Evolutionary conservation across 2,113 vertebrate species (phyloP).

Genomic region (Vulpes lagopus): DNA sequence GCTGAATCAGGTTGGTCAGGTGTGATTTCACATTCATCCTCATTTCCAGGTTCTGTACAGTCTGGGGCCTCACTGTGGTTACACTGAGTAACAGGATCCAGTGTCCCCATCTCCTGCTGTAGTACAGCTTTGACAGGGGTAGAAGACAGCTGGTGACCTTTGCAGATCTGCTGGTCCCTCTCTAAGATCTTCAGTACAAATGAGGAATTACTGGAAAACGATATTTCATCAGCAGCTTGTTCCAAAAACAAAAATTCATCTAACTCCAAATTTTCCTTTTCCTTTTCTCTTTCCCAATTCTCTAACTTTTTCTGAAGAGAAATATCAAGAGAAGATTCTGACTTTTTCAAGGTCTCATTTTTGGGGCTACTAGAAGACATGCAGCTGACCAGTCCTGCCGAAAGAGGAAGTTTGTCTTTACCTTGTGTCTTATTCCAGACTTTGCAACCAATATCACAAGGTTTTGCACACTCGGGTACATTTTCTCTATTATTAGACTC

Average conservation of each 20-base stretch:
- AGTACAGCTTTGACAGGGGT: conserved; percentile 93
- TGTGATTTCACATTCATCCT: neutral
- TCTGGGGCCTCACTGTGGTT: conserved; percentile 45
- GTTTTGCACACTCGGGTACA: conserved; percentile 59
- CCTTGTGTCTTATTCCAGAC: conserved; percentile 46
- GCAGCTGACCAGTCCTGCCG: neutral
- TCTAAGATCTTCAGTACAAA: conserved; percentile 94
- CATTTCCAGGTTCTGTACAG: neutral
- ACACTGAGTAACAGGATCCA: neutral
- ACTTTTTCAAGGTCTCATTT: conserved; percentile 56
- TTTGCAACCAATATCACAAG: conserved; percentile 50
- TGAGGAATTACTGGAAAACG: conserved; percentile 98
- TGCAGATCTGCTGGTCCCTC: conserved; percentile 87
- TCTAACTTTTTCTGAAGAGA: conserved; percentile 92
- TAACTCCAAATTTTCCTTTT: conserved; percentile 93
- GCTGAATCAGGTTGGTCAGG: conserved; percentile 27
- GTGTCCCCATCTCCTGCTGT: conserved; percentile 54
- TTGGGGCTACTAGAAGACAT: conserved; percentile 24
- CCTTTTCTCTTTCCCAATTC: conserved; percentile 91
- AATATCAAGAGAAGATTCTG: conserved; percentile 90
- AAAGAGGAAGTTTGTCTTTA: conserved; percentile 61
- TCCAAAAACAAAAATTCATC: conserved; percentile 98
- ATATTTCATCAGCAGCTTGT: conserved; percentile 96
- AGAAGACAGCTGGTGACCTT: conserved; percentile 92
- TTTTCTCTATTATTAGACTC: conserved; percentile 85